Conservation (phyloP, 1,140 invertebrate species). For the Drosophila teissieri region DNA sequence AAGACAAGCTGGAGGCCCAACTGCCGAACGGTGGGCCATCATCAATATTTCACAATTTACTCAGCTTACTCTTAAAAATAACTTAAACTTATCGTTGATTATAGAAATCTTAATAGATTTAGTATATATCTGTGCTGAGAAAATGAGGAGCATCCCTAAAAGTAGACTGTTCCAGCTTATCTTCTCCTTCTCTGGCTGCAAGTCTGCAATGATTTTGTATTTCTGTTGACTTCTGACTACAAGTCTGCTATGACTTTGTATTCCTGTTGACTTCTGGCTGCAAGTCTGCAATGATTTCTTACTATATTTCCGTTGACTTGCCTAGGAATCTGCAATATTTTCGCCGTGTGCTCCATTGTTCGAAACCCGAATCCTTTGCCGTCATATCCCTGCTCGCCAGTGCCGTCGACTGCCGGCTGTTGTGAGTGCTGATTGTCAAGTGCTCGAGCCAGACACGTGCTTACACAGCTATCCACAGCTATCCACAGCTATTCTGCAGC, state of each 20-base stretch:
- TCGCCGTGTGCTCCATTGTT: constrained; percentile 10
- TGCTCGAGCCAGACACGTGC: constrained; percentile 72
- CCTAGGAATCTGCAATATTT: neutral
- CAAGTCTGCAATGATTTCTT: neutral
- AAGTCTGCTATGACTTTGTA: neutral
- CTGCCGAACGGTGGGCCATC: constrained; percentile 9
- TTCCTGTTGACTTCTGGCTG: too few relatives aligned
- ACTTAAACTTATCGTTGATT: too few relatives aligned
- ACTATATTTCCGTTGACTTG: neutral
- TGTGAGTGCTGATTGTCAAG: constrained; percentile 79
- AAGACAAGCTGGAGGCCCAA: constrained; percentile 26
- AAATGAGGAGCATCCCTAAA: neutral
- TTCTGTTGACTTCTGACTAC: too few relatives aligned
- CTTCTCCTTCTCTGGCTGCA: too few relatives aligned
- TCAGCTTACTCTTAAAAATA: too few relatives aligned
- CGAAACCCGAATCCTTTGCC: constrained; percentile 2
- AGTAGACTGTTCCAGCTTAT: neutral
- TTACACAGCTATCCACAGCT: constrained; percentile 68
- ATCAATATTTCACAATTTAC: too few relatives aligned
- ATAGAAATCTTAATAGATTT: too few relatives aligned
- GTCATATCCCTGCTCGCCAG: constrained; percentile 36
- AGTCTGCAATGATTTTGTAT: neutral
- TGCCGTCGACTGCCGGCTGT: constrained; percentile 42
- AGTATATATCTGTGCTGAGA: too few relatives aligned
- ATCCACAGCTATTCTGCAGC: constrained; percentile 24